Evolutionary conservation across 1,140 invertebrate genomes (phyloP).

Genomic region (Nylanderia fulva): DNA sequence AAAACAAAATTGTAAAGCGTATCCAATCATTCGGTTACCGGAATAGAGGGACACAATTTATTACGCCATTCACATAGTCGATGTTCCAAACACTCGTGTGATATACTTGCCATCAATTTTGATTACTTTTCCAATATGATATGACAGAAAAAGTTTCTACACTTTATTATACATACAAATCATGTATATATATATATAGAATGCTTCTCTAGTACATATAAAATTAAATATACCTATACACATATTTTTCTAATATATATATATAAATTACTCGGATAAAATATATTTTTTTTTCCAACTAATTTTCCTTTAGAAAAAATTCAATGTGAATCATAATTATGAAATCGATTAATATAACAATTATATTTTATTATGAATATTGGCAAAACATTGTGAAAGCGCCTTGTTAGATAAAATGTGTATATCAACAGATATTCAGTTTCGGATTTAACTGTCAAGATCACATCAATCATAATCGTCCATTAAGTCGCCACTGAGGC

Average conservation of each 20-base stretch:
- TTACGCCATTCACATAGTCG: not conserved
- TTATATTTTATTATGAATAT: slow-evolving; percentile 1
- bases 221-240: too few relatives aligned
- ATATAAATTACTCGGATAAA: not conserved
- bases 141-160: not conserved
- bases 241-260: too few relatives aligned
- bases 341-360: not conserved
- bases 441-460: slow-evolving; percentile 11
- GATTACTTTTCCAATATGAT: slow-evolving; percentile 23
- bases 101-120: slow-evolving; percentile 29
- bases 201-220: not conserved
- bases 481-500: slow-evolving; percentile 19
- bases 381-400: not conserved
- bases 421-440: not conserved
- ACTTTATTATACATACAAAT: not conserved
- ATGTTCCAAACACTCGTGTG: not conserved
- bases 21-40: slow-evolving; percentile 34
- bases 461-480: not conserved
- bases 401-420: not conserved
- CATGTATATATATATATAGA: not conserved
- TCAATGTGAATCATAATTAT: not conserved
- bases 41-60: slow-evolving; percentile 25
- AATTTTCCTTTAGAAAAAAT: not conserved
- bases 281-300: not conserved
- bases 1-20: slow-evolving; percentile 23